These are phyloP conservation scores for Byasa hedistus DNA, from an alignment of 2,888 invertebrate genomes.

Conservation along the genomic window DNA sequence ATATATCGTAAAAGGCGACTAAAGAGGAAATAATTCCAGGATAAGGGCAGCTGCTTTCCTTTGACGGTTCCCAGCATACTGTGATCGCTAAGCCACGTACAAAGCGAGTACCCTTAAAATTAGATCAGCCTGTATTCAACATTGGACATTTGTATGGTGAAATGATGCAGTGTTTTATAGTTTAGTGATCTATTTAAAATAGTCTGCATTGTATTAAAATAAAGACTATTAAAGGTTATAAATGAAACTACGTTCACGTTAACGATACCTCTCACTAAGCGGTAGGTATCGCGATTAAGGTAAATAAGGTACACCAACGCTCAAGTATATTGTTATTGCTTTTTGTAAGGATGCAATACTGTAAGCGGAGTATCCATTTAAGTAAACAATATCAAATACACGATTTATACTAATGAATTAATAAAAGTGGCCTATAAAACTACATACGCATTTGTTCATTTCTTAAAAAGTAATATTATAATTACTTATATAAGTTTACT, in stretches of 20 bases:
- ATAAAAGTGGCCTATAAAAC: background rate
- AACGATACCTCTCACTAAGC: slow-evolving; percentile 20
- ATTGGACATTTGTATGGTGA: too few species aligned
- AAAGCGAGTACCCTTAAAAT: too few species aligned
- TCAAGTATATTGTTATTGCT: slow-evolving; percentile 24
- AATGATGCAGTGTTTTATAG: background rate
- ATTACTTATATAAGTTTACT: too few species aligned
- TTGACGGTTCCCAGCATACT: too few species aligned
- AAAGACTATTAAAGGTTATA: background rate
- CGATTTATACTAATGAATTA: slow-evolving; percentile 15
- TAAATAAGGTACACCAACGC: slow-evolving; percentile 28
- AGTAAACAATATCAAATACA: slow-evolving; percentile 21
- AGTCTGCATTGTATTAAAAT: background rate
- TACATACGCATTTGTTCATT: too few species aligned
- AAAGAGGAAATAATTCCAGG: too few species aligned
- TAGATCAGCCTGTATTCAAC: too few species aligned
- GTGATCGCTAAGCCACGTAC: too few species aligned
- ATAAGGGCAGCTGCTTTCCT: too few species aligned
- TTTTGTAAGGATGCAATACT: slow-evolving; percentile 18
- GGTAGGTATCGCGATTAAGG: slow-evolving; percentile 25
- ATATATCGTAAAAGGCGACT: too few species aligned
- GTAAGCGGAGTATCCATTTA: slow-evolving; percentile 20
- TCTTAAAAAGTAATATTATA: too few species aligned
- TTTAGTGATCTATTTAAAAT: background rate
- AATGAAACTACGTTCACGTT: background rate